Conservation (phyloP, 2,113 vertebrate genomes). For the Dromaius novaehollandiae region DNA sequence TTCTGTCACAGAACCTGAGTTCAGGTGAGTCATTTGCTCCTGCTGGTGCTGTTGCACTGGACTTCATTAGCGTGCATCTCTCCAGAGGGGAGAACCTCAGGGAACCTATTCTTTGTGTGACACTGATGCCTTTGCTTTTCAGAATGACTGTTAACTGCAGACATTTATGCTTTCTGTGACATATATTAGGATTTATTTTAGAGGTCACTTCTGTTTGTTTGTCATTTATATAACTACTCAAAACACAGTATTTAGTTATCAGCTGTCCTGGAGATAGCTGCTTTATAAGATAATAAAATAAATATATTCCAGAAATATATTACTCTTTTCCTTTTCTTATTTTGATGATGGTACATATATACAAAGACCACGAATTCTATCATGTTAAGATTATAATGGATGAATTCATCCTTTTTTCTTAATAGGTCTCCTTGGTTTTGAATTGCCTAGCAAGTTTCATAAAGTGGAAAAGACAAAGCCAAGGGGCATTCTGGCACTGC, state of each 20-base stretch:
- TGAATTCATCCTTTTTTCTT: not conserved
- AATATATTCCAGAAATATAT: not conserved
- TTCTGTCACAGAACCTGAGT: not conserved
- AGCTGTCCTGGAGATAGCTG: not conserved
- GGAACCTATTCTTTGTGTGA: not conserved
- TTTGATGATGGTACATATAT: not conserved
- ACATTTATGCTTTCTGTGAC: not conserved
- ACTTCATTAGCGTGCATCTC: not conserved
- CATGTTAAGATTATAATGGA: not conserved
- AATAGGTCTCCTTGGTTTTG: not conserved
- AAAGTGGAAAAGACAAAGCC: constrained; percentile 2
- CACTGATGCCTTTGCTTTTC: not conserved
- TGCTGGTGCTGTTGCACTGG: not conserved
- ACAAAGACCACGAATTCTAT: not conserved
- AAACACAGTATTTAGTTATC: not conserved
- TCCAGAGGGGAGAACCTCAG: not conserved
- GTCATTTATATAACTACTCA: not conserved
- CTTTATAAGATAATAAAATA: not conserved
- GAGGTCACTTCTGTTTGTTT: not conserved
- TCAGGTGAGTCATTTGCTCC: not conserved
- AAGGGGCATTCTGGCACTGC: constrained; percentile 15
- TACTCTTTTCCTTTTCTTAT: not conserved
- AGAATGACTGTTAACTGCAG: not conserved
- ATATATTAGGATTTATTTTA: not conserved
- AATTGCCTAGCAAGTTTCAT: constrained; percentile 12